Evolutionary conservation across 2,113 vertebrate species (phyloP), one percentile per base, ranked within the genome.

Genomic region (Melanotaenia duboulayi): DNA sequence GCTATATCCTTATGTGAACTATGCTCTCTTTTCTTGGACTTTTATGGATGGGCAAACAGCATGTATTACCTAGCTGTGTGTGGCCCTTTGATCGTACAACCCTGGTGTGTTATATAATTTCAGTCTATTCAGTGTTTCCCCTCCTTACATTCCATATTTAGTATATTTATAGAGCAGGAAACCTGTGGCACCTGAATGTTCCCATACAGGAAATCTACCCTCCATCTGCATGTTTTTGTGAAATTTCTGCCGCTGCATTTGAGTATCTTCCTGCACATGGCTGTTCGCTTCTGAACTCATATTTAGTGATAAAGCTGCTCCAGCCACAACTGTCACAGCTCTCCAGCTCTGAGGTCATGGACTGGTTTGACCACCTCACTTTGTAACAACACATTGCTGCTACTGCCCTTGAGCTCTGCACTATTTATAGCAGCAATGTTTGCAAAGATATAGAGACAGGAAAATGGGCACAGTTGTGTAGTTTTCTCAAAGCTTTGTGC

Each of bases 21-120:
- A 70, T 90, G 89, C 69, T 88, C 91, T 68, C 67, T 81, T 74
- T 71, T 78, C 54, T 56, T 66, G 51, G 65, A 67, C 71, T 71
- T 90, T 87, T 88, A 89, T 90, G 82, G 87, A 79, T 89, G 89
- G 85, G 68, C 87, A 91, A 90, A 92, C 85, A 89, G 63, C 52
- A 24, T 78, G 69, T 71, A 78, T 88, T 86, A 83, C 78, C 82
- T 78, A 78, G 64, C 65, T 69, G 73, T 69, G 65, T 67, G 66
- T 61, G 55, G 54, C 55, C 71, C 72, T 90, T 78, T 85, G 78
- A 88, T 86, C 46, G 9, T 37, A 67, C 67, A 25, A 67, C 48
- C 51, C 13, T 42, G 35, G 17, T 57, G 46, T 19, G 57, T 89
- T 84, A 86, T 84, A 82, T 89, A 78, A 85, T 84, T 76, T 79